A percentile compares a stretch with the other conserved stretches of the same genome.
Conservation (phyloP, 2,888 invertebrate species). For the Tenthredo mesomela region DNA sequence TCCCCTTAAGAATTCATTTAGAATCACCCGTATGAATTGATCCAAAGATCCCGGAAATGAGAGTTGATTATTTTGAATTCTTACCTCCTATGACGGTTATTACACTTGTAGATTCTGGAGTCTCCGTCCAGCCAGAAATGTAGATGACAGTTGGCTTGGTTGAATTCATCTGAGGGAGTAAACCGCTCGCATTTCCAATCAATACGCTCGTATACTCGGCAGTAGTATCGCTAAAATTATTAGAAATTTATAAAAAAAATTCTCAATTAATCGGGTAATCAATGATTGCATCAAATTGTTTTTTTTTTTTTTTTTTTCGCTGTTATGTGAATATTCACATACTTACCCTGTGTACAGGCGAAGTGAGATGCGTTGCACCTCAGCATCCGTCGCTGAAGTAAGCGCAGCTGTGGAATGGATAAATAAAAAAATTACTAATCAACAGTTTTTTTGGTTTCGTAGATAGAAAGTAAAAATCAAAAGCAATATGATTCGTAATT, state of each 20-base stretch:
- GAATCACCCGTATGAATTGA: no score
- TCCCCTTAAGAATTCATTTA: no score
- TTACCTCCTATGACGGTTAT: conserved; percentile 69
- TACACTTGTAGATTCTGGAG: conserved; percentile 73
- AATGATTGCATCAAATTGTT: neutral
- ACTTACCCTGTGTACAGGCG: neutral
- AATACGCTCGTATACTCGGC: conserved; percentile 57
- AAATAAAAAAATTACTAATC: no score
- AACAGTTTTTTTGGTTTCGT: no score
- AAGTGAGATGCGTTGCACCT: neutral
- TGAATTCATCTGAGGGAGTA: conserved; percentile 55
- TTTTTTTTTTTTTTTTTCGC: neutral
- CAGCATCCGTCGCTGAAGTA: neutral
- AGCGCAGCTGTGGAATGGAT: neutral
- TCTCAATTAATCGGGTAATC: neutral
- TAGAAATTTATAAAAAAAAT: no score
- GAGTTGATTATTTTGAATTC: neutral
- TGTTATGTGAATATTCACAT: neutral
- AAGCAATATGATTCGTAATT: no score
- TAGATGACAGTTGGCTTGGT: conserved; percentile 75
- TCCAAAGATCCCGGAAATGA: no score
- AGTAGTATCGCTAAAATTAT: neutral
- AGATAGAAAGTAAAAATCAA: no score
- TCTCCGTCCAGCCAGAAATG: conserved; percentile 78
- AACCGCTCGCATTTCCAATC: conserved; percentile 53